Evolutionary conservation across 2,888 invertebrate genomes (phyloP).

Genomic region (Dendrolimus pini): DNA sequence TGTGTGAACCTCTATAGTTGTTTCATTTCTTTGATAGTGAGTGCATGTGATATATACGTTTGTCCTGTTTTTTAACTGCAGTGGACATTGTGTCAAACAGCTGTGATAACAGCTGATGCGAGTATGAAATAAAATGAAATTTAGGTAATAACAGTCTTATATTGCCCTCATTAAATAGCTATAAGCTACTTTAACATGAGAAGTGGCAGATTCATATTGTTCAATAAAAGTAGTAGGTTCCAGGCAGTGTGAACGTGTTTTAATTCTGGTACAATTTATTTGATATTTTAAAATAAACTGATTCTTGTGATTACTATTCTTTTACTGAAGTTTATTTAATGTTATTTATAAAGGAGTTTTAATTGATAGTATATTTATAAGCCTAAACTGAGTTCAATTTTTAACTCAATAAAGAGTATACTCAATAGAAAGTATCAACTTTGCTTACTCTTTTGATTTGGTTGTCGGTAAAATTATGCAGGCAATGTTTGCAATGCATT

Average conservation of each 20-base stretch:
- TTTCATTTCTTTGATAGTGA: slow-evolving; percentile 47
- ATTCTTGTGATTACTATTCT: background rate
- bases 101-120: slow-evolving; percentile 48
- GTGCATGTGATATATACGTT: slow-evolving; percentile 35
- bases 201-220: slow-evolving; percentile 6
- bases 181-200: slow-evolving; percentile 13
- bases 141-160: slow-evolving; percentile 47
- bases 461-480: background rate
- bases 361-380: background rate
- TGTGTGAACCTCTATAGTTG: slow-evolving; percentile 38
- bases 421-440: slow-evolving; percentile 34
- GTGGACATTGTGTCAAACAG: slow-evolving; percentile 36
- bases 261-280: background rate
- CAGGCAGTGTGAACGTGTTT: slow-evolving; percentile 30
- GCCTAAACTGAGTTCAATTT: background rate
- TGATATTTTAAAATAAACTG: background rate
- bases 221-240: slow-evolving; percentile 14
- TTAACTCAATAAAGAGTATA: slow-evolving; percentile 11
- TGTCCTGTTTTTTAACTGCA: slow-evolving; percentile 20
- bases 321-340: background rate
- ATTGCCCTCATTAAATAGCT: slow-evolving; percentile 18
- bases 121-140: slow-evolving; percentile 74
- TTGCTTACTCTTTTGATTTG: slow-evolving; percentile 19
- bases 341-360: background rate
- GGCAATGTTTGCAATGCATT: slow-evolving; percentile 4